These are phyloP conservation scores for Scortum barcoo DNA, from an alignment of 2,113 vertebrate species.

Conservation along the genomic window DNA sequence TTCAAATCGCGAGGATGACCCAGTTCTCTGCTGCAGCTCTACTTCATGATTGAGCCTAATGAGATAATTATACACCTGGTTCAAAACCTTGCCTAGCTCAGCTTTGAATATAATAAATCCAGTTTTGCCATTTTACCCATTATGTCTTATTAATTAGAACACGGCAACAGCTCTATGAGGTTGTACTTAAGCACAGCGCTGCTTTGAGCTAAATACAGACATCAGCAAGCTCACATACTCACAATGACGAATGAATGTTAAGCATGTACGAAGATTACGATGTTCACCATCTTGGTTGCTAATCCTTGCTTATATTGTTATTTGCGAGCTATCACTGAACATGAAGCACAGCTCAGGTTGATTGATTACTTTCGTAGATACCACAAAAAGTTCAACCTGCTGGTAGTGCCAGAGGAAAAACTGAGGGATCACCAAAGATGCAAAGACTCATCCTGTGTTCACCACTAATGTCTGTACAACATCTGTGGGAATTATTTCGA, in stretches of 20 bases:
- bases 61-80: constrained; percentile 53
- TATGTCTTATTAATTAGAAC: constrained; percentile 32
- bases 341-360: background rate
- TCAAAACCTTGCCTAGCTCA: constrained; percentile 36
- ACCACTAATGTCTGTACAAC: too few species aligned
- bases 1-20: constrained; percentile 29
- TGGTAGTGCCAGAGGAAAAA: too few species aligned
- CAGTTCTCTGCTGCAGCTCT: constrained; percentile 1
- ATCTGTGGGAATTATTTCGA: background rate
- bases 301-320: background rate
- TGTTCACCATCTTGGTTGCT: background rate
- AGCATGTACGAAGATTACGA: background rate
- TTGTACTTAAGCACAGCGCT: background rate
- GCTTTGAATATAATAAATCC: constrained; percentile 42
- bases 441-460: background rate
- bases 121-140: constrained; percentile 30
- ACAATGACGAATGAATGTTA: background rate
- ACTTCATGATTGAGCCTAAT: constrained; percentile 44
- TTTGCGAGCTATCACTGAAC: background rate
- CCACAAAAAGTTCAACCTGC: too few species aligned
- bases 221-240: background rate
- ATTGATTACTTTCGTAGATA: too few species aligned
- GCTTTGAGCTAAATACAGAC: background rate
- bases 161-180: background rate
- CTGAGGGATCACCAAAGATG: background rate